phyloP scores from a whole-genome alignment of 2,888 invertebrate species.

The Salticus scenicus region DNA sequence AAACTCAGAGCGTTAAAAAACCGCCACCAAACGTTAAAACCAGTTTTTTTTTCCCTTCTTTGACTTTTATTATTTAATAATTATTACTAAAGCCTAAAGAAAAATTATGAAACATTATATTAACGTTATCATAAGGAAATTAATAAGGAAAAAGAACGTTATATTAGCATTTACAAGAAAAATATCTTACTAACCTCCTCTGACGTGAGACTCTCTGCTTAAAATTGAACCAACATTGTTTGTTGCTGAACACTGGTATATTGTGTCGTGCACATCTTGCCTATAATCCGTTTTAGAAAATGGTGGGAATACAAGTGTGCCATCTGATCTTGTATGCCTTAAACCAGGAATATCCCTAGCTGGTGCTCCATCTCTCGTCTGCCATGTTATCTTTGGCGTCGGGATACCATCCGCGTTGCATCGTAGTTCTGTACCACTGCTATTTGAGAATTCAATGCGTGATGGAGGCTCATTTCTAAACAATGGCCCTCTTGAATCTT shows the following conservation, averaged over 20 bases:
- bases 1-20: too few relatives aligned
- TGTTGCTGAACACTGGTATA: conserved; percentile 75
- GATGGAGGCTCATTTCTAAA: conserved; percentile 50
- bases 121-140: too few relatives aligned
- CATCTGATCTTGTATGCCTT: conserved; percentile 74
- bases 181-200: conserved; percentile 74
- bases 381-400: conserved; percentile 46
- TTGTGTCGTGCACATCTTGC: conserved; percentile 74
- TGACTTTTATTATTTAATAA: too few relatives aligned
- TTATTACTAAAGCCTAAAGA: too few relatives aligned
- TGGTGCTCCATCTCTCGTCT: conserved; percentile 73
- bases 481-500: conserved; percentile 50
- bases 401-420: conserved; percentile 58
- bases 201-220: conserved; percentile 74
- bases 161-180: too few relatives aligned
- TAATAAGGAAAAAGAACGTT: too few relatives aligned
- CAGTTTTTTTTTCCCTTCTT: too few relatives aligned
- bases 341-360: conserved; percentile 74
- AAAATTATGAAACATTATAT: too few relatives aligned
- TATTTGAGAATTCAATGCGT: conserved; percentile 57
- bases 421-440: conserved; percentile 56
- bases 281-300: conserved; percentile 73
- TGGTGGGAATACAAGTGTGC: conserved; percentile 75
- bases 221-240: conserved; percentile 74
- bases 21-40: too few relatives aligned